phyloP scores from a whole-genome alignment of 2,113 vertebrate genomes.

The Anolis carolinensis region DNA sequence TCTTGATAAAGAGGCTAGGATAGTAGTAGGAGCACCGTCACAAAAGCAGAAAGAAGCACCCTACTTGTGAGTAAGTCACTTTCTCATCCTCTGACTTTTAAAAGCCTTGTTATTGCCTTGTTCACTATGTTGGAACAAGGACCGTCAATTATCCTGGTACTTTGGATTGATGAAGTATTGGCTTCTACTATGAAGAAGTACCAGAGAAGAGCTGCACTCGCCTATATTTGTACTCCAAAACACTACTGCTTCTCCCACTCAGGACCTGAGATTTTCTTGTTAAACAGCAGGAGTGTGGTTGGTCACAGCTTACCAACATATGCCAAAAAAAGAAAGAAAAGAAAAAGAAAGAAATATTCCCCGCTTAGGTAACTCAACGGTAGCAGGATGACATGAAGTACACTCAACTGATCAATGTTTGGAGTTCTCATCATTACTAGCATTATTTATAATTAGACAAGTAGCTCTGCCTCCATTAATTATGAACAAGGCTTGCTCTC shows the following conservation, averaged over 20 bases:
- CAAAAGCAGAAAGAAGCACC: background rate
- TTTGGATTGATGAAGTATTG: background rate
- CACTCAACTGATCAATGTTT: conserved; percentile 2
- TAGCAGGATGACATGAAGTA: background rate
- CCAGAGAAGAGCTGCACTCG: background rate
- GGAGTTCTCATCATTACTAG: background rate
- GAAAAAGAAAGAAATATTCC: background rate
- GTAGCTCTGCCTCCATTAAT: conserved; percentile 3
- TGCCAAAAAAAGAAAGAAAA: too few relatives aligned
- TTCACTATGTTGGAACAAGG: background rate
- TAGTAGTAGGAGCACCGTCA: background rate
- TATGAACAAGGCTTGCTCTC: background rate
- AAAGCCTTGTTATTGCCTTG: background rate
- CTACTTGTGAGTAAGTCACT: background rate
- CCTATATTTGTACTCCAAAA: too few relatives aligned
- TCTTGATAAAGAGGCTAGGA: too few relatives aligned
- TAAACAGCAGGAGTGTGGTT: background rate
- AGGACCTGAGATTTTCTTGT: background rate
- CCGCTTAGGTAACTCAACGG: background rate
- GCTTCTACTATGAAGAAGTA: background rate
- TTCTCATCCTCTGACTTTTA: background rate
- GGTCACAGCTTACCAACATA: background rate
- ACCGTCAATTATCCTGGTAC: background rate
- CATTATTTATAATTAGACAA: conserved; percentile 25
- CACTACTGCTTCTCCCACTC: background rate